Conservation (phyloP, 2,797 vertebrate species). For the Malacoctenus gilli region DNA sequence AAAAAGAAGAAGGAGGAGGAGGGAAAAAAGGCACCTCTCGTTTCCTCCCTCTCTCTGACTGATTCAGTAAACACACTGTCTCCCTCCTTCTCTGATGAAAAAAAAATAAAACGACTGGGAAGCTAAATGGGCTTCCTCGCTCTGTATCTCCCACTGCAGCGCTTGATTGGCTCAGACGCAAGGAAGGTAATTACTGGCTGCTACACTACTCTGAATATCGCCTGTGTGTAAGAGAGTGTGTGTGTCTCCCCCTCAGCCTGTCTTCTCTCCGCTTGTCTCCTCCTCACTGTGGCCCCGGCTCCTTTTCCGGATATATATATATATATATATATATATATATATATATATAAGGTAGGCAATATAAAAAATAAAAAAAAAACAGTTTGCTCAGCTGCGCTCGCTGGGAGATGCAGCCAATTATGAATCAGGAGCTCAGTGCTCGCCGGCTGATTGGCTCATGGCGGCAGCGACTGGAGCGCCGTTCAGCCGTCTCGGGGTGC, state of each 20-base stretch:
- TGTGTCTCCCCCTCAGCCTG: constrained; percentile 50
- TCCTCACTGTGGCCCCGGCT: constrained; percentile 61
- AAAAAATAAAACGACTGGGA: constrained; percentile 46
- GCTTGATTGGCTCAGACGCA: constrained; percentile 61
- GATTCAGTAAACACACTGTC: constrained; percentile 54
- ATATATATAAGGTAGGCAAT: no score
- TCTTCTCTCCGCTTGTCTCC: constrained; percentile 35
- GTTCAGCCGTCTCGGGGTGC: constrained; percentile 58
- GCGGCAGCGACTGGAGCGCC: constrained; percentile 46
- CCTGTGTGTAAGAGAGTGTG: constrained; percentile 20
- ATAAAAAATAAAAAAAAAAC: no score
- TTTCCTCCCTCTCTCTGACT: constrained; percentile 45
- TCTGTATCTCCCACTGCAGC: constrained; percentile 35
- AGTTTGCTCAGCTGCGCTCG: constrained; percentile 73
- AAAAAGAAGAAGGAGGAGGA: no score
- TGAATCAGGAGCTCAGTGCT: constrained; percentile 69
- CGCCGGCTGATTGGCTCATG: constrained; percentile 78
- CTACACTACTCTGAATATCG: constrained; percentile 7
- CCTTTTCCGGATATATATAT: constrained; percentile 69
- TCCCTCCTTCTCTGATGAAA: constrained; percentile 46
- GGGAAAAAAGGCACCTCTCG: no score
- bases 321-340: no score
- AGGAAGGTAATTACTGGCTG: constrained; percentile 58
- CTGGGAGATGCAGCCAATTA: constrained; percentile 80
- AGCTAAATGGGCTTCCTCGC: constrained; percentile 54